Conservation (phyloP, 2,888 invertebrate genomes). For the Cylindroiulus punctatus region DNA sequence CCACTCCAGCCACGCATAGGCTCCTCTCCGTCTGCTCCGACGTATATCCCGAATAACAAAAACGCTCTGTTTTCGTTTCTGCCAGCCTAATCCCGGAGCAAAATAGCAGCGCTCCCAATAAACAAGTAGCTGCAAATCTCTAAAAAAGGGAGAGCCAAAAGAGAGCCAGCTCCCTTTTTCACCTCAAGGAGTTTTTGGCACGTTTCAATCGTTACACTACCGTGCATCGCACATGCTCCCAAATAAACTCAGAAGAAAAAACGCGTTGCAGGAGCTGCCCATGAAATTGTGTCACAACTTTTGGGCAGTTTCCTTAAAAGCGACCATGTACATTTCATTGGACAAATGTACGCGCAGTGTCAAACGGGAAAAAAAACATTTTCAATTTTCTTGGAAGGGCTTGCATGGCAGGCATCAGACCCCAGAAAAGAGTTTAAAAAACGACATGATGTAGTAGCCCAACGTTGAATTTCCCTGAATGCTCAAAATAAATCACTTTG, state of each 20-base stretch:
- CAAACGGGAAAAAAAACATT: too few relatives aligned
- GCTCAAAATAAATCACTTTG: too few relatives aligned
- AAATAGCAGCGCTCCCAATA: constrained; percentile 8
- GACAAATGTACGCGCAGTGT: too few relatives aligned
- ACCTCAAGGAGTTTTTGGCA: constrained; percentile 19
- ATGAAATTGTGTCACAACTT: neutral
- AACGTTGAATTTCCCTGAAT: too few relatives aligned
- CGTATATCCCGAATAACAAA: neutral
- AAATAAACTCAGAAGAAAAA: neutral
- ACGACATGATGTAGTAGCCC: too few relatives aligned
- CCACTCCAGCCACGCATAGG: neutral
- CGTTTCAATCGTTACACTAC: constrained; percentile 28
- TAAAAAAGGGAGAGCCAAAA: neutral
- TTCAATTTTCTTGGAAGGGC: too few relatives aligned
- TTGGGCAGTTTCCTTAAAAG: neutral
- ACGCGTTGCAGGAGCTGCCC: neutral
- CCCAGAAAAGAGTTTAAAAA: too few relatives aligned
- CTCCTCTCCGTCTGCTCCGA: neutral
- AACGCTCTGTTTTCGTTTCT: neutral
- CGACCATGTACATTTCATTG: too few relatives aligned
- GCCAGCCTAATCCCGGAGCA: neutral
- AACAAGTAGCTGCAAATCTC: neutral
- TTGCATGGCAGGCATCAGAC: too few relatives aligned
- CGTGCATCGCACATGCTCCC: neutral
- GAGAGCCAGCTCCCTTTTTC: neutral